These are phyloP conservation scores for Passer domesticus DNA, from an alignment of 2,113 vertebrate genomes.

Conservation along the genomic window DNA sequence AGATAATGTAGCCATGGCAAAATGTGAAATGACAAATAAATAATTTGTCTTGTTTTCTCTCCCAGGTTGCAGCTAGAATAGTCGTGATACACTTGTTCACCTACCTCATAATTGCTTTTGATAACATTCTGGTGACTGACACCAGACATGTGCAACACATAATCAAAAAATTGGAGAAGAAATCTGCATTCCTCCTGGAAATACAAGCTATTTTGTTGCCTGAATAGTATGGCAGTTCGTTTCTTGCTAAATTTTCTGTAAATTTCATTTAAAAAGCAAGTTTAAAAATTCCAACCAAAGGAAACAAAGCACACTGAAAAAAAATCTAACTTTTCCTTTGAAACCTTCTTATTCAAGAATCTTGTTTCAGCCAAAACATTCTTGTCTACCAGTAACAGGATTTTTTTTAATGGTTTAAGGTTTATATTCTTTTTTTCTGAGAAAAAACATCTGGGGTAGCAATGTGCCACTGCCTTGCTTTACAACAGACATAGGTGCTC, in stretches of 20 bases:
- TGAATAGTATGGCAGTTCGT: background rate
- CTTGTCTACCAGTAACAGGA: rapidly evolving
- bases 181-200: background rate
- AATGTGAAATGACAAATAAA: slow-evolving; percentile 50
- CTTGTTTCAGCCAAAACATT: background rate
- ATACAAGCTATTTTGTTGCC: background rate
- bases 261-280: background rate
- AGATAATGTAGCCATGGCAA: slow-evolving; percentile 35
- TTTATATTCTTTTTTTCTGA: background rate
- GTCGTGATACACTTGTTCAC: background rate
- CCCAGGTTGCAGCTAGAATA: background rate
- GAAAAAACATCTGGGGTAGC: background rate
- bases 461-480: background rate
- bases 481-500: background rate
- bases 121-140: background rate
- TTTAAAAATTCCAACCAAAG: background rate
- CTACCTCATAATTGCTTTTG: background rate
- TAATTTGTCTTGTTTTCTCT: slow-evolving; percentile 44
- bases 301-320: background rate
- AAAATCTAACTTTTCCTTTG: background rate
- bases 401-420: background rate
- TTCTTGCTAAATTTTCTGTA: background rate
- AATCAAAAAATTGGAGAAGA: background rate
- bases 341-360: background rate
- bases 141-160: background rate